These are phyloP conservation scores for Sceliomorpha sp. DNA, from an alignment of 2,888 invertebrate species.

Conservation along the genomic window DNA sequence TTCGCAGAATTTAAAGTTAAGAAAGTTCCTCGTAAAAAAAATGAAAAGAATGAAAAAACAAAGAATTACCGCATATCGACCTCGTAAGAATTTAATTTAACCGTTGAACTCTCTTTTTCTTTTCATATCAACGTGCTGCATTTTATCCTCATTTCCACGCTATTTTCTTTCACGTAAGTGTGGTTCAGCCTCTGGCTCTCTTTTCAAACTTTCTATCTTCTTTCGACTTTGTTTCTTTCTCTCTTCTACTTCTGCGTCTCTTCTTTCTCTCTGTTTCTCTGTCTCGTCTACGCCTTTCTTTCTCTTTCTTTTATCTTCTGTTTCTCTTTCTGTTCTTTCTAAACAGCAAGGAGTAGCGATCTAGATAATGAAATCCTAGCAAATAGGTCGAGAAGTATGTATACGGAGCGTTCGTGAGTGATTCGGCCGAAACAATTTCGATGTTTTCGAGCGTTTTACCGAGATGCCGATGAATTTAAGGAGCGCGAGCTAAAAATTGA, in stretches of 20 bases:
- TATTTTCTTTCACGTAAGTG: slow-evolving; percentile 79
- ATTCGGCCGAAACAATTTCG: slow-evolving; percentile 54
- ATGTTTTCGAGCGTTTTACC: slow-evolving; percentile 47
- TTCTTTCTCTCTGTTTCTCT: slow-evolving; percentile 34
- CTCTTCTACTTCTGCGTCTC: slow-evolving; percentile 36
- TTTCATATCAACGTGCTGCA: slow-evolving; percentile 77
- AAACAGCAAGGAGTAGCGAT: slow-evolving; percentile 55
- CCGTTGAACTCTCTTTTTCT: slow-evolving; percentile 72
- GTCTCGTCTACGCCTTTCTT: slow-evolving; percentile 42
- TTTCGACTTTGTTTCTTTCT: slow-evolving; percentile 38
- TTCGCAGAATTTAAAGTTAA: slow-evolving; percentile 59
- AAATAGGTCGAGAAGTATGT: slow-evolving; percentile 57
- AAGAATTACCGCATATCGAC: slow-evolving; percentile 49
- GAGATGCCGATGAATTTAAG: slow-evolving; percentile 18
- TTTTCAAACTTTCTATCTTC: slow-evolving; percentile 55
- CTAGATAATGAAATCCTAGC: slow-evolving; percentile 55
- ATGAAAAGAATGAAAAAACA: too few relatives aligned
- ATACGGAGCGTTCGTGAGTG: slow-evolving; percentile 34
- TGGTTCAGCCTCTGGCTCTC: slow-evolving; percentile 71
- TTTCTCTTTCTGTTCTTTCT: slow-evolving; percentile 49
- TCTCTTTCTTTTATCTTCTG: slow-evolving; percentile 43
- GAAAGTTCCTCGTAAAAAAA: slow-evolving; percentile 41
- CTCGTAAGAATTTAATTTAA: slow-evolving; percentile 69
- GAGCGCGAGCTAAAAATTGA: slow-evolving; percentile 27
- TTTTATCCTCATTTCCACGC: slow-evolving; percentile 79